Base-by-base conservation (phyloP, 2,113 vertebrate species). In the Nerophis lumbriciformis region DNA sequence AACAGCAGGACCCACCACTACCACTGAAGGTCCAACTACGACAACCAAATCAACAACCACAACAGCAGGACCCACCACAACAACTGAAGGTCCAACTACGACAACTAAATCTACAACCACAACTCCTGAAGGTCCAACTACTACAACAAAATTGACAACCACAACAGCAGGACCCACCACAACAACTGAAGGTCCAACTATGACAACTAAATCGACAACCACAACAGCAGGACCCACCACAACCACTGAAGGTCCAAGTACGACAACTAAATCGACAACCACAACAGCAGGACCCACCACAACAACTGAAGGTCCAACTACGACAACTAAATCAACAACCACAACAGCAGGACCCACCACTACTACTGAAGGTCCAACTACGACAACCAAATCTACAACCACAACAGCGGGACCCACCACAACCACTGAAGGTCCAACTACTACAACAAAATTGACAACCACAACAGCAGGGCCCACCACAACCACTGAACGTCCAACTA, bases 381-480 rank as follows among this genome's bases (percentile, higher is more conserved):
- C 19, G 2, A 19, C 19, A 19, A 19, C 19, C 2, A 19, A 19
- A 19, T 19, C 19, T 1, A 19, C 19, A 19, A 19, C 19, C 2
- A 19, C 19, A 19, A 19, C 19, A 19, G 8, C 11, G 2, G 8
- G 8, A 48, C 8, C 47, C 8, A 13, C 4, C 5, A 53, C 61
- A 10, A 61, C 72, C 37, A 55, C 60, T 10, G 0, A 1, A 35
- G 2, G 36, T 0, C 13, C 47, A 50, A 71, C 60, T 0, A 53
- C 65, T 28, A 50, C 66, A 1, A 48, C 19, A 16, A 13, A 15
- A 19, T 9, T 51, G 9, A 61, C 50, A 61, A 48, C 66, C 2
- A 4, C 28, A 37, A 4, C 39, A 9, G 1, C 36, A 0, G 0
- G 1, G 16, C 5, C 39, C 8, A 4, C 39, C 8, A 4, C 45